phyloP scores from a whole-genome alignment of 2,797 vertebrate species.

The Apodemus agrarius region DNA sequence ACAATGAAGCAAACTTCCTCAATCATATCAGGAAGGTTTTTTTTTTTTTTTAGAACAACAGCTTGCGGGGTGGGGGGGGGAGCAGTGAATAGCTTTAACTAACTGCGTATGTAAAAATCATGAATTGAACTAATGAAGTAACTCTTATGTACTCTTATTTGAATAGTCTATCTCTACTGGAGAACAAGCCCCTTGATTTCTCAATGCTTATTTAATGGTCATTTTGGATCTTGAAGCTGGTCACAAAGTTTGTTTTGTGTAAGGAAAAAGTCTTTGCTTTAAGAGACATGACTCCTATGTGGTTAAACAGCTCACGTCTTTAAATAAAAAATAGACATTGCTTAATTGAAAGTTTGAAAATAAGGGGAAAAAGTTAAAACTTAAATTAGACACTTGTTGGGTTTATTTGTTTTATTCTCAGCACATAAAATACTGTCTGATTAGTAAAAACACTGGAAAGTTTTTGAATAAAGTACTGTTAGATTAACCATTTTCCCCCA shows the following conservation, averaged over 20 bases:
- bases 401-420: not conserved
- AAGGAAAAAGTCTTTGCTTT: not conserved
- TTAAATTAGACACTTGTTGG: not conserved
- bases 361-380: not conserved
- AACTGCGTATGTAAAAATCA: not conserved
- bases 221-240: not conserved
- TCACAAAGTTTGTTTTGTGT: accelerated
- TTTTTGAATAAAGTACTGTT: not conserved
- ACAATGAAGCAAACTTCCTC: not conserved
- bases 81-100: not conserved
- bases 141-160: not conserved
- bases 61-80: no score
- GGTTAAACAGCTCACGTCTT: not conserved
- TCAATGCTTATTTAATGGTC: not conserved
- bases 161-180: not conserved
- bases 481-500: not conserved
- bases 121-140: not conserved
- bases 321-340: not conserved
- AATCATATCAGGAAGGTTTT: not conserved
- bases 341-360: not conserved
- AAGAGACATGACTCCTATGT: not conserved
- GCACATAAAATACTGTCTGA: not conserved
- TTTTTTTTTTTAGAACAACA: not conserved
- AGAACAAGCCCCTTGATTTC: not conserved
- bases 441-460: not conserved